These are phyloP conservation scores for Galaxias olidus DNA, from an alignment of 2,797 vertebrate genomes.

Conservation along the genomic window DNA sequence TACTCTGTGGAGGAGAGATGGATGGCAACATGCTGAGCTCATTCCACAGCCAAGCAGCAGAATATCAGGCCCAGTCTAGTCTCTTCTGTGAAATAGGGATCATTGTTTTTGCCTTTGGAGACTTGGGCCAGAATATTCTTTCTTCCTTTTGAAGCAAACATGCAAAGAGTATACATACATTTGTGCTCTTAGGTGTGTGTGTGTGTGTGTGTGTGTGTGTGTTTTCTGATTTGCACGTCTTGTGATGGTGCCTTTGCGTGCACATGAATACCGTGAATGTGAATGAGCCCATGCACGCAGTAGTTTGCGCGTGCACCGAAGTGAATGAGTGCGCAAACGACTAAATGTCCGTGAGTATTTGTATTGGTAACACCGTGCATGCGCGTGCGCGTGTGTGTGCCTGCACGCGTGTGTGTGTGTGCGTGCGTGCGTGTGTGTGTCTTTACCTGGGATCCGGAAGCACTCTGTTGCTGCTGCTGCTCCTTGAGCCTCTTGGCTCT, in stretches of 20 bases:
- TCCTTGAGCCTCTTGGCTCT: conserved; percentile 82
- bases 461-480: conserved; percentile 57
- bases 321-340: too few relatives aligned
- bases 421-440: conserved; percentile 16
- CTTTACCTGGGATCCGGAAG: conserved; percentile 79
- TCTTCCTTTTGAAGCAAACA: conserved; percentile 35
- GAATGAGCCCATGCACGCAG: conserved; percentile 38
- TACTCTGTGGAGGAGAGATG: conserved; percentile 74
- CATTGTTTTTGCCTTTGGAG: neutral
- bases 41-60: conserved; percentile 59
- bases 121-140: conserved; percentile 57
- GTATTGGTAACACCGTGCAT: neutral
- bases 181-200: neutral
- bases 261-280: conserved; percentile 30
- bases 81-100: neutral
- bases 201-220: neutral
- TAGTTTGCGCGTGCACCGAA: conserved; percentile 11
- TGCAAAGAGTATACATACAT: conserved; percentile 27
- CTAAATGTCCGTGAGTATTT: neutral
- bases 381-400: conserved; percentile 8
- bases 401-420: neutral
- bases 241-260: conserved; percentile 15
- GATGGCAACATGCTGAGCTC: conserved; percentile 60
- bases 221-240: conserved; percentile 13
- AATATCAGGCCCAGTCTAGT: conserved; percentile 53